A percentile compares a stretch with the other conserved stretches of the same genome.
Evolutionary conservation across 2,113 vertebrate genomes (phyloP).

Genomic region (Mus musculus): DNA sequence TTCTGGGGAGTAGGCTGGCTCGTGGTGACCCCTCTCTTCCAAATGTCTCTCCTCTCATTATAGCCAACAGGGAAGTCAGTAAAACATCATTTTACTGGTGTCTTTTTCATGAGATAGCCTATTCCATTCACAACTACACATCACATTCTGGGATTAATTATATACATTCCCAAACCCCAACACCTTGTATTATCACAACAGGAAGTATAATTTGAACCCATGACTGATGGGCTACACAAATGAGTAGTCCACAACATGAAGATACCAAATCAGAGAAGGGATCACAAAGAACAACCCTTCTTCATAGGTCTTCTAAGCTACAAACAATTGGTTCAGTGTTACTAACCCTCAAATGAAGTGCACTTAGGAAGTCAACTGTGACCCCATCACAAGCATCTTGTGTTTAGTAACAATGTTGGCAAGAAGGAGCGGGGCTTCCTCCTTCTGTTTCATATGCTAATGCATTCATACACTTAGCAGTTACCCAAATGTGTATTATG

Average conservation of each 20-base stretch:
- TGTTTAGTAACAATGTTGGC: rapidly evolving
- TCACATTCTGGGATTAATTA: neutral
- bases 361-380: neutral
- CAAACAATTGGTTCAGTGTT: neutral
- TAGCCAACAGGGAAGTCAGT: neutral
- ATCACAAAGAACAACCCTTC: neutral
- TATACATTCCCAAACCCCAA: rapidly evolving
- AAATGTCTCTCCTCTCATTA: neutral
- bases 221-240: rapidly evolving
- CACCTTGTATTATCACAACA: neutral
- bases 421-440: neutral
- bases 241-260: neutral
- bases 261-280: neutral
- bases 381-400: too few relatives aligned
- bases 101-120: neutral
- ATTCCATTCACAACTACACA: rapidly evolving
- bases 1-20: neutral
- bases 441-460: neutral
- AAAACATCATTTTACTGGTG: neutral
- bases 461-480: neutral
- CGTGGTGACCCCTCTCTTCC: neutral
- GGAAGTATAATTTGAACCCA: neutral
- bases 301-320: neutral
- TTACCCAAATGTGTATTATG: neutral
- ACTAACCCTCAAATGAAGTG: neutral